These are phyloP conservation scores for Catharus ustulatus DNA, from an alignment of 2,797 vertebrate species.

Conservation along the genomic window DNA sequence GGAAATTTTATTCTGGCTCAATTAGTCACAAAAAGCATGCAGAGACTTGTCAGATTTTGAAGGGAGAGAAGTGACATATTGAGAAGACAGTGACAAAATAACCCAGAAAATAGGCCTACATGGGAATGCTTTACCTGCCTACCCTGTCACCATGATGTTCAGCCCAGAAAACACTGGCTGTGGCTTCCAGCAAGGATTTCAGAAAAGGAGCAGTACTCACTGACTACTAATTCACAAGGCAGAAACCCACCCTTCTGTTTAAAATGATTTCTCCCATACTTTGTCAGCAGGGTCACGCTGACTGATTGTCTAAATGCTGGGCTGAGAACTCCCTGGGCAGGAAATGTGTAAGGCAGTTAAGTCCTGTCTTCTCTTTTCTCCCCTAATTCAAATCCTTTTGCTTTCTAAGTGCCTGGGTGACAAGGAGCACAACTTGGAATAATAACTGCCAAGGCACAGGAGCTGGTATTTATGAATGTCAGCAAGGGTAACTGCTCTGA, in stretches of 20 bases:
- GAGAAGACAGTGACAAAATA: slow-evolving; percentile 54
- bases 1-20: slow-evolving; percentile 34
- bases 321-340: neutral
- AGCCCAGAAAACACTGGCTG: neutral
- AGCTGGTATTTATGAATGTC: neutral
- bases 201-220: neutral
- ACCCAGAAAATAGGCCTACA: slow-evolving; percentile 1
- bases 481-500: neutral
- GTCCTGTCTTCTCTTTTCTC: neutral
- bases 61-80: slow-evolving; percentile 33
- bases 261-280: neutral
- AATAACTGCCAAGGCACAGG: neutral
- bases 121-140: slow-evolving; percentile 29
- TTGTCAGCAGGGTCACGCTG: neutral
- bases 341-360: neutral
- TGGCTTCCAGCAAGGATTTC: neutral
- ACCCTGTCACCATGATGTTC: neutral
- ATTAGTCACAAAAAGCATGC: slow-evolving; percentile 46
- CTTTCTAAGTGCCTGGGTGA: neutral
- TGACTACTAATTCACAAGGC: neutral
- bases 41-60: slow-evolving; percentile 44
- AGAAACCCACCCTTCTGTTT: neutral
- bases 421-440: neutral
- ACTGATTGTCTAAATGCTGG: neutral
- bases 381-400: neutral